Evolutionary conservation across 2,113 vertebrate species (phyloP).

Genomic region (Cichladusa arquata): DNA sequence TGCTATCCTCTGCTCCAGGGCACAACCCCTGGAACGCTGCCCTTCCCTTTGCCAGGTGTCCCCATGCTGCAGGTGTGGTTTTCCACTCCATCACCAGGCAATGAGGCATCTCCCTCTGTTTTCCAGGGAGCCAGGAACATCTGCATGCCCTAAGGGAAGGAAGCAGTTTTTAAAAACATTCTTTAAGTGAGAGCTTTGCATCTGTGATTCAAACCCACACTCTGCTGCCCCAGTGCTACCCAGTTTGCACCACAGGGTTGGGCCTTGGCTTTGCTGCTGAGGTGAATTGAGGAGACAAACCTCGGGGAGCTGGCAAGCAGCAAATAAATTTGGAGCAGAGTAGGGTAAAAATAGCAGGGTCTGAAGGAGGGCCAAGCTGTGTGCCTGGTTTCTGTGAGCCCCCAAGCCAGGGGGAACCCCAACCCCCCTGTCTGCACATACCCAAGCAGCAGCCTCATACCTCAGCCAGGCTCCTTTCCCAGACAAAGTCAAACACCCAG

Average conservation of each 20-base stretch:
- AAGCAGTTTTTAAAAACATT: not conserved
- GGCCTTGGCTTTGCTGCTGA: not conserved
- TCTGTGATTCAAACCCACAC: not conserved
- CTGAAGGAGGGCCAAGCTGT: not conserved
- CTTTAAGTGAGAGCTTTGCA: fast-evolving
- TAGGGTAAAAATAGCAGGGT: not conserved
- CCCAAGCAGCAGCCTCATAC: not conserved
- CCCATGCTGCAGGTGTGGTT: not conserved
- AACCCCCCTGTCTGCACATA: not conserved
- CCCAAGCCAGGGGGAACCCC: not conserved
- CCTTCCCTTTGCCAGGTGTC: not conserved
- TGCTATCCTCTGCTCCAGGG: not conserved
- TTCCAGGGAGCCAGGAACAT: not conserved
- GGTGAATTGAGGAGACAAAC: not conserved
- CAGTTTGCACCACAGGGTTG: not conserved
- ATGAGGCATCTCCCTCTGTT: not conserved
- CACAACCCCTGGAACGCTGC: not conserved
- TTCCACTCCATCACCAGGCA: not conserved
- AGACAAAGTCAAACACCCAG: not conserved
- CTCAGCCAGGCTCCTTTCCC: not conserved
- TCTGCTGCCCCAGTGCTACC: not conserved
- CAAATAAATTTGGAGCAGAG: not conserved
- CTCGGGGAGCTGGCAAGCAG: fast-evolving
- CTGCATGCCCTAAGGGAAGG: not conserved
- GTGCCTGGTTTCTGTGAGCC: not conserved